Evolutionary conservation across 2,797 vertebrate species (phyloP).

Genomic region (Aratinga solstitialis): DNA sequence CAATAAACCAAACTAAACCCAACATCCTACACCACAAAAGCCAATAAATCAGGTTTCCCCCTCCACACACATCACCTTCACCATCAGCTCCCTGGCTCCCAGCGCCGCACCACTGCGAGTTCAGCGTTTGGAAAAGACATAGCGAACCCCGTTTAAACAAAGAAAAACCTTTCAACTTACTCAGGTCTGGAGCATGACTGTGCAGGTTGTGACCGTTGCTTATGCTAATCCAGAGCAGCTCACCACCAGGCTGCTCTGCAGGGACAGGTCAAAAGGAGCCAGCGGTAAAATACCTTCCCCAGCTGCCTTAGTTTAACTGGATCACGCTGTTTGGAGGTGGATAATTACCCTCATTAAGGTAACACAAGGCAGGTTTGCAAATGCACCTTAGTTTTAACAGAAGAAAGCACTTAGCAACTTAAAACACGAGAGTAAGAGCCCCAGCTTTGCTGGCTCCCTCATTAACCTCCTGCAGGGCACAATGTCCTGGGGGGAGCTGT

Average conservation of each 20-base stretch:
- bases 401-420: not conserved
- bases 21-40: not conserved
- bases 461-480: not conserved
- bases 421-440: not conserved
- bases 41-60: not conserved
- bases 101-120: fast-evolving
- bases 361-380: not conserved
- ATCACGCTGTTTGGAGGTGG: fast-evolving
- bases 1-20: not conserved
- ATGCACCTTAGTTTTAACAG: not conserved
- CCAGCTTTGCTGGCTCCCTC: not conserved
- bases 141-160: not conserved
- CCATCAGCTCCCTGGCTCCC: not conserved
- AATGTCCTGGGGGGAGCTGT: not conserved
- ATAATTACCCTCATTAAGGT: not conserved
- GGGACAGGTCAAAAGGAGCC: fast-evolving
- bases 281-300: fast-evolving
- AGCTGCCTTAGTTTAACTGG: not conserved
- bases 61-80: not conserved
- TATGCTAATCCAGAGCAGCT: too few species aligned
- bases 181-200: fast-evolving
- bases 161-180: not conserved
- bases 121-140: fast-evolving
- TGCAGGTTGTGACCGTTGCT: fast-evolving
- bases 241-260: not conserved